Evolutionary conservation across 2,797 vertebrate genomes (phyloP).

Genomic region (Varecia variegata): DNA sequence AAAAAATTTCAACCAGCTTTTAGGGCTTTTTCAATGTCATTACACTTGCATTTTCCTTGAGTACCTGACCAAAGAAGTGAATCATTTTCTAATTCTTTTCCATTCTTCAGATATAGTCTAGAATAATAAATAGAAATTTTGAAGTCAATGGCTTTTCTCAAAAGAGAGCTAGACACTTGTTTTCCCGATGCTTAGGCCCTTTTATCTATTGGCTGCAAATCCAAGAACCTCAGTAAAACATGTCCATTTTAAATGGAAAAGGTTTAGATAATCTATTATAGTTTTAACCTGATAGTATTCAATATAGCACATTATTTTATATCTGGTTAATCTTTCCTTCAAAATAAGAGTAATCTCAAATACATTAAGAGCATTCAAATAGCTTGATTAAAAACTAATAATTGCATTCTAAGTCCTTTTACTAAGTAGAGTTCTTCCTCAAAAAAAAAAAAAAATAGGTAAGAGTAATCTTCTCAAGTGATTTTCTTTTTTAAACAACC

Average conservation of each 20-base stretch:
- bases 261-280: background rate
- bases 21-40: background rate
- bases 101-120: background rate
- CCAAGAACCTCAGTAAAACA: background rate
- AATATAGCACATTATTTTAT: background rate
- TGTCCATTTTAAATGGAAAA: background rate
- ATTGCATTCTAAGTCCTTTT: background rate
- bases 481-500: background rate
- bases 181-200: background rate
- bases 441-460: background rate
- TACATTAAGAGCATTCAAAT: background rate
- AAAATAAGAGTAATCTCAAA: slow-evolving; percentile 13
- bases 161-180: background rate
- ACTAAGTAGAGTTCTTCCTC: background rate
- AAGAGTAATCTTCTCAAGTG: background rate
- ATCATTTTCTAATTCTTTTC: background rate
- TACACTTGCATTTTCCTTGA: background rate
- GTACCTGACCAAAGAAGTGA: background rate
- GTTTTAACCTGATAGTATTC: background rate
- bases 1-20: background rate
- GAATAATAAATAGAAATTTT: background rate
- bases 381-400: slow-evolving; percentile 6
- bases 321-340: background rate
- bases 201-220: background rate
- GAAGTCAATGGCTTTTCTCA: background rate